phyloP scores from a whole-genome alignment of 1,140 invertebrate species.

The Halesus radiatus region DNA sequence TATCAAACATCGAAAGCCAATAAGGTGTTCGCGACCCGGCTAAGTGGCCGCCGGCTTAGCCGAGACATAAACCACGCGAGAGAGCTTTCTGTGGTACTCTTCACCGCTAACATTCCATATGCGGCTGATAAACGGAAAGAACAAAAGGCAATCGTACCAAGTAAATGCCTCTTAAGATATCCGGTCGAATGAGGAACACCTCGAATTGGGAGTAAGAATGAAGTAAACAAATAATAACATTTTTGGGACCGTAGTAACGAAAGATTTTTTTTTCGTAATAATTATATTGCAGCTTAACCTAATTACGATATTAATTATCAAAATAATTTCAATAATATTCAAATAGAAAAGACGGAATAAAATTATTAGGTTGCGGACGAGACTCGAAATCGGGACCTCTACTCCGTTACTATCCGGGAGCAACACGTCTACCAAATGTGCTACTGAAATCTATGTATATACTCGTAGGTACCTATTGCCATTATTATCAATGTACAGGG shows the following conservation, averaged over 20 bases:
- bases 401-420: no score
- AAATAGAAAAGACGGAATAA: no score
- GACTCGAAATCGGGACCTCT: no score
- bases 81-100: conserved; percentile 57
- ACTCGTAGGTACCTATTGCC: no score
- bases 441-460: no score
- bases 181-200: neutral
- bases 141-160: conserved; percentile 36
- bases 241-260: neutral
- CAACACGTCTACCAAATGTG: no score
- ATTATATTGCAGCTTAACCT: no score
- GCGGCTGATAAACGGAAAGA: conserved; percentile 49
- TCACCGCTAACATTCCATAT: conserved; percentile 53
- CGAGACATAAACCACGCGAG: conserved; percentile 54
- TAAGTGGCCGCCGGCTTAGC: conserved; percentile 35
- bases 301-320: no score
- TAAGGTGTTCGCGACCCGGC: conserved; percentile 42
- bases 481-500: no score
- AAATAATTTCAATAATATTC: no score
- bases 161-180: conserved; percentile 34
- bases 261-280: no score
- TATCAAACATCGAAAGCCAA: conserved; percentile 58
- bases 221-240: neutral
- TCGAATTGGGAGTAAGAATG: neutral
- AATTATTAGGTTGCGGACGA: no score